Evolutionary conservation across 2,888 invertebrate genomes (phyloP).

Genomic region (Scaptomyza cyrtandrae): DNA sequence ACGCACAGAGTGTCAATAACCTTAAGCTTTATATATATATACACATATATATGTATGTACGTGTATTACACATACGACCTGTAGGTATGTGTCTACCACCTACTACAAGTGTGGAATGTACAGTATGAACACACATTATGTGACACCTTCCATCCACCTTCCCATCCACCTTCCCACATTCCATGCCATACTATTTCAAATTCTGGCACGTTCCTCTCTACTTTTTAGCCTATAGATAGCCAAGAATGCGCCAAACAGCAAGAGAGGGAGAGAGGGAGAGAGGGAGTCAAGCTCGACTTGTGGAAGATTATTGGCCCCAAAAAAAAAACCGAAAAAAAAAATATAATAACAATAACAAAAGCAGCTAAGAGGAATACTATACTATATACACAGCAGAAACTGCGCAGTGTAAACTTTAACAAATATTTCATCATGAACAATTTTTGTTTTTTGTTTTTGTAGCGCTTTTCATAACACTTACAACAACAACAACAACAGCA

Average conservation of each 20-base stretch:
- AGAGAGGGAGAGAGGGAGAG: background rate
- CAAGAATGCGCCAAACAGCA: constrained; percentile 55
- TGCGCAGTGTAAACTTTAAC: constrained; percentile 68
- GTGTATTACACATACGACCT: constrained; percentile 67
- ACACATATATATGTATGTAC: background rate
- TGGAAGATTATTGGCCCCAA: constrained; percentile 64
- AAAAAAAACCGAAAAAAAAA: constrained; percentile 33
- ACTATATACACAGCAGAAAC: constrained; percentile 45
- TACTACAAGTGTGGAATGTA: constrained; percentile 13
- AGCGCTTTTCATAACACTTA: constrained; percentile 71
- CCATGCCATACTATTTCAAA: constrained; percentile 42
- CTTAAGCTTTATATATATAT: constrained; percentile 22
- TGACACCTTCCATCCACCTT: constrained; percentile 53
- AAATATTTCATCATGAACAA: constrained; percentile 77
- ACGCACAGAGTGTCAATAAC: constrained; percentile 61
- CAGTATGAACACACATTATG: constrained; percentile 5
- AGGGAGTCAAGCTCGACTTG: constrained; percentile 28
- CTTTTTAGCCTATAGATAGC: constrained; percentile 15
- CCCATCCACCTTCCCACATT: constrained; percentile 40
- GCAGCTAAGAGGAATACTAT: constrained; percentile 19
- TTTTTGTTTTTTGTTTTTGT: constrained; percentile 42
- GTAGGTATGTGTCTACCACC: constrained; percentile 34
- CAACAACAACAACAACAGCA: constrained; percentile 47
- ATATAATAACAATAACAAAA: constrained; percentile 15
- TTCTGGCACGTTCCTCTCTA: constrained; percentile 59